Conservation (phyloP, 2,113 vertebrate genomes). For the Tamias sibiricus region DNA sequence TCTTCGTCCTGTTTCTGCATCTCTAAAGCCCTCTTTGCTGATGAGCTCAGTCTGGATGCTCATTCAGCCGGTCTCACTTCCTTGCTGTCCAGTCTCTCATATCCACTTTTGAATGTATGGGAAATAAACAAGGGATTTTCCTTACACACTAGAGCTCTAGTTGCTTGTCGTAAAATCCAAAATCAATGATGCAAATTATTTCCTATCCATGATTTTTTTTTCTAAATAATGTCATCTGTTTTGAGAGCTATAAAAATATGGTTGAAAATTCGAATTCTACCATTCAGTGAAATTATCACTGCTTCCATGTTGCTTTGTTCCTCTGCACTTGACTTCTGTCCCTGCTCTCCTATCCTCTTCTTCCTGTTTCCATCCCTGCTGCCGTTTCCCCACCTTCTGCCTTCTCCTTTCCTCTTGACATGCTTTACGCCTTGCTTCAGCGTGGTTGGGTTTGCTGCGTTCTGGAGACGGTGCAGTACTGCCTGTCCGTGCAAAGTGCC, state of each 20-base stretch:
- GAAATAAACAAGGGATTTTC: not conserved
- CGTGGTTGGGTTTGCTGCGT: not conserved
- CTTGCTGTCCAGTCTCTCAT: not conserved
- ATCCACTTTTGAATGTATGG: not conserved
- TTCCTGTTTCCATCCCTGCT: not conserved
- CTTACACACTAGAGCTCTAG: not conserved
- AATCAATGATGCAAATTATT: not conserved
- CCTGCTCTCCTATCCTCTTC: not conserved
- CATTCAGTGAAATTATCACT: not conserved
- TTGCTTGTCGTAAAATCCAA: not conserved
- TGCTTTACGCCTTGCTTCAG: not conserved
- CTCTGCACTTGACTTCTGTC: not conserved
- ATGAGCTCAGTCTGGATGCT: not conserved
- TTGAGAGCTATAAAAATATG: not conserved
- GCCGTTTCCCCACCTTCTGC: not conserved
- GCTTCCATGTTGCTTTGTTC: not conserved
- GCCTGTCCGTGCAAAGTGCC: accelerated
- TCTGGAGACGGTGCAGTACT: not conserved
- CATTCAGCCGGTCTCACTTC: not conserved
- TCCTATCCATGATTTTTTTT: accelerated
- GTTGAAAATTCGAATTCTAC: not conserved
- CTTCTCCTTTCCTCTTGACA: not conserved
- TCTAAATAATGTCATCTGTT: not conserved
- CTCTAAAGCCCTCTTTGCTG: not conserved
- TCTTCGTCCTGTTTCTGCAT: not conserved